Conservation (phyloP, 2,888 invertebrate genomes). For the Heliconius ethilla region DNA sequence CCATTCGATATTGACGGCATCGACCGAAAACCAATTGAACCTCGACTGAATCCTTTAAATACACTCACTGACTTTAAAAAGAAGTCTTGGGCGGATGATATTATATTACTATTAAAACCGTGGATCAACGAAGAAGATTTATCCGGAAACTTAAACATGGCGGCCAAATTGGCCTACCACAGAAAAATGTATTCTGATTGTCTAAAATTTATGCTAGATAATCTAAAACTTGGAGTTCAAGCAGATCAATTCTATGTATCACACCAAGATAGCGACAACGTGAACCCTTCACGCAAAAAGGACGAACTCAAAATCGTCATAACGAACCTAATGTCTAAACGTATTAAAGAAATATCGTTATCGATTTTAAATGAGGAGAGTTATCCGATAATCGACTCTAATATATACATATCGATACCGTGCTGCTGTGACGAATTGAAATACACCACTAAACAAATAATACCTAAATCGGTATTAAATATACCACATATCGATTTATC, state of each 20-base stretch:
- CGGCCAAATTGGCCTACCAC: constrained; percentile 71
- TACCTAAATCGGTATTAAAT: constrained; percentile 45
- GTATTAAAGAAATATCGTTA: constrained; percentile 71
- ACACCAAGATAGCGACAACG: constrained; percentile 55
- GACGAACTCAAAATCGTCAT: constrained; percentile 65
- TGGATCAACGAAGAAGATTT: constrained; percentile 67
- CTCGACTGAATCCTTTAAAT: constrained; percentile 61
- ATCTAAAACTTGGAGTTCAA: constrained; percentile 55
- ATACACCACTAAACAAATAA: constrained; percentile 52
- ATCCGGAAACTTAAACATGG: constrained; percentile 64
- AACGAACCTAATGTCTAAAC: constrained; percentile 65
- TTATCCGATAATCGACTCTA: constrained; percentile 60
- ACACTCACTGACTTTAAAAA: constrained; percentile 66
- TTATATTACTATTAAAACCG: constrained; percentile 64
- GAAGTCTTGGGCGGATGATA: constrained; percentile 70
- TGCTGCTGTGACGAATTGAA: constrained; percentile 71
- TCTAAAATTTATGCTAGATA: constrained; percentile 60
- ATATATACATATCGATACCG: constrained; percentile 59
- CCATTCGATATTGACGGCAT: constrained; percentile 65
- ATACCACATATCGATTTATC: constrained; percentile 56
- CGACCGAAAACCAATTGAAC: constrained; percentile 62
- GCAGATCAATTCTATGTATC: constrained; percentile 58
- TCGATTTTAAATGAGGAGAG: constrained; percentile 68
- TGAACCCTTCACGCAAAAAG: constrained; percentile 50
- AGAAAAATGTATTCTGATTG: constrained; percentile 65